Base-by-base conservation (phyloP, 2,797 vertebrate genomes). In the Smutsia temminckii region DNA sequence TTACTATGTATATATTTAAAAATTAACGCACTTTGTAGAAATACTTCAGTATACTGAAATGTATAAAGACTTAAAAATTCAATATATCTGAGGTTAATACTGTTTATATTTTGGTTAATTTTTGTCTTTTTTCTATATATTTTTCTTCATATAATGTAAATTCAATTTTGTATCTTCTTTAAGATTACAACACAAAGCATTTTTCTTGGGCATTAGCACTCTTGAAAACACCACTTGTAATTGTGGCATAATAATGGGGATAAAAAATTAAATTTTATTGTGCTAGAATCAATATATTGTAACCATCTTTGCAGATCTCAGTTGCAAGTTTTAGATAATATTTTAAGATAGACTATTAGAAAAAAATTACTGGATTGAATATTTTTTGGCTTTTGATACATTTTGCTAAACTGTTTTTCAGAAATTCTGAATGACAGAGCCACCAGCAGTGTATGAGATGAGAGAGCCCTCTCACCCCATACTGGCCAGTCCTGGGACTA, bases 151-250 rank as follows among this genome's bases (percentile, higher is more conserved):
- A 64, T 13, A 71, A 72, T 42, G 0, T 34, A 85, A 68, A 85
- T 63, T 77, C 51, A 40, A 18, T 93, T 71, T 91, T 89, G 21
- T 75, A 68, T 72, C 53, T 68, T 49, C 42, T 29, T 74, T 63
- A 78, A 57, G 37, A 89, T 51, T 74, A 51, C 21, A 63, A 63
- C 8, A 72, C 17, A n/a, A 83, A 40, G 23, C 37, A 63, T 79
- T 94, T 51, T 78, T 37, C 69, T 89, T 83, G 72, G 32, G 16
- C n/a, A 69, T 78, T 59, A 85, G 84, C 17, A n/a, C 46, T 83
- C 42, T 84, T 68, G 55, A 63, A 93, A 92, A 86, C 29, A 66
- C 40, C 46, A 90, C 53, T 85, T 88, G 17, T 57, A 57, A 89
- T 66, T 27, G 37, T 32, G 77, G n/a, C 3, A 51, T 37, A 77